Conservation (phyloP, 2,797 vertebrate genomes). For the Pangasius djambal region DNA sequence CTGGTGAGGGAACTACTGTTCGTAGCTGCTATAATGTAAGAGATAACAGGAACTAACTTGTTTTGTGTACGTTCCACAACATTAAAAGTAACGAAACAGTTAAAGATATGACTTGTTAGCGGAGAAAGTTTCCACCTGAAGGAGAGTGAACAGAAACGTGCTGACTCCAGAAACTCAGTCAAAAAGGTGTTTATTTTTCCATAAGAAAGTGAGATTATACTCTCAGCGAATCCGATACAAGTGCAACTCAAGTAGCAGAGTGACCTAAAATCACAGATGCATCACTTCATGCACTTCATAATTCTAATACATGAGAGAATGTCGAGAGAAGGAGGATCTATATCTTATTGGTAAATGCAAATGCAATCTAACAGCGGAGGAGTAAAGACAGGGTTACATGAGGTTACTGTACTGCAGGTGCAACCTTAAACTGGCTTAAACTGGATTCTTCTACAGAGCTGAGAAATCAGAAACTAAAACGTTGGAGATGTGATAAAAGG, state of each 20-base stretch:
- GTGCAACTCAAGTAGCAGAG: background rate
- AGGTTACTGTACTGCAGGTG: constrained; percentile 8
- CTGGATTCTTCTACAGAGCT: background rate
- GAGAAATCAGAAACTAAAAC: background rate
- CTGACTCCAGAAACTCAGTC: background rate
- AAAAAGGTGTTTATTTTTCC: background rate
- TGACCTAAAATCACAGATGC: background rate
- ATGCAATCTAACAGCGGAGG: background rate
- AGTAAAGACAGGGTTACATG: background rate
- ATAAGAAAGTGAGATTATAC: background rate
- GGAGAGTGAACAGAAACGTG: background rate
- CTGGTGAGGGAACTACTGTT: too few species aligned
- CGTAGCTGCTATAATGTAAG: background rate
- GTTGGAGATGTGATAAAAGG: background rate
- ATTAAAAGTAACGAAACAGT: background rate
- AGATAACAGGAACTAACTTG: background rate
- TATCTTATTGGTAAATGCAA: background rate
- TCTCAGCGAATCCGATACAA: background rate
- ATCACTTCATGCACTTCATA: background rate
- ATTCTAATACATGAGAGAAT: background rate
- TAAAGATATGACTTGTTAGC: background rate
- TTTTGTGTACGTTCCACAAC: background rate
- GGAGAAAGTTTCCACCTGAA: background rate
- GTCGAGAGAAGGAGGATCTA: background rate
- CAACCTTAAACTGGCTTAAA: background rate